Base-by-base conservation (phyloP, 2,888 invertebrate genomes). In the Sphaeridia pumilis region DNA sequence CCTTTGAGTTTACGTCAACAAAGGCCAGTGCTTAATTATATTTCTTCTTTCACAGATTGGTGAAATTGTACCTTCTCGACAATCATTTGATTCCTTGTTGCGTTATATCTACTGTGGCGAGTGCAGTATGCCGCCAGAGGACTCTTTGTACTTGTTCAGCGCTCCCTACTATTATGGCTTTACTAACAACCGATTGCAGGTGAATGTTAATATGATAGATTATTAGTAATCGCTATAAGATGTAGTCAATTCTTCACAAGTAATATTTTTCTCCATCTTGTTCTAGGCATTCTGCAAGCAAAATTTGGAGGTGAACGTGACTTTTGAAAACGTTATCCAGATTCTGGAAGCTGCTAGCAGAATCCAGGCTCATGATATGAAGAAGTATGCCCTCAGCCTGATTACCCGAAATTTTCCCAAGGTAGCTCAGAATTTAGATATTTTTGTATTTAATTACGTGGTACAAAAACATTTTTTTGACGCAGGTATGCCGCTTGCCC, bases 71-170 rank as follows among this genome's bases (percentile, higher is more conserved):
- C 93, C 93, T 0, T 89, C 92, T 0, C 75, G 81, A 38, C 89
- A 92, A 69, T 87, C 93, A 1, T 92, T 94, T 68, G 83, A 87
- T 66, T 89, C 93, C 0, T 74, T 94, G 3, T 73, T 94, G 45
- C 79, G 89, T 47, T 94, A 89, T 68, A 88, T 94, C 56, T 94
- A 94, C 72, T 89, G 87, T 67, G 94, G 92, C 0, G 90, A 93
- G 69, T 87, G 90, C 0, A 83, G 83, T 59, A 88, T 94, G 88
- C 92, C 92, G 0, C 92, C 94, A 0, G 92, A 94, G 69, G 93
- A 94, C 71, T 89, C 93, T 0, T 74, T 94, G 3, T 94, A 93
- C 70, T 74, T 94, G 31, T 93, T 94, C 71, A 88, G 90, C 64
- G 93, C 93, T 0, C 90, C 93, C 0, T 86, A 85, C 66, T 90